Conservation (phyloP, 2,113 vertebrate genomes). For the Pelvicachromis taeniatus region DNA sequence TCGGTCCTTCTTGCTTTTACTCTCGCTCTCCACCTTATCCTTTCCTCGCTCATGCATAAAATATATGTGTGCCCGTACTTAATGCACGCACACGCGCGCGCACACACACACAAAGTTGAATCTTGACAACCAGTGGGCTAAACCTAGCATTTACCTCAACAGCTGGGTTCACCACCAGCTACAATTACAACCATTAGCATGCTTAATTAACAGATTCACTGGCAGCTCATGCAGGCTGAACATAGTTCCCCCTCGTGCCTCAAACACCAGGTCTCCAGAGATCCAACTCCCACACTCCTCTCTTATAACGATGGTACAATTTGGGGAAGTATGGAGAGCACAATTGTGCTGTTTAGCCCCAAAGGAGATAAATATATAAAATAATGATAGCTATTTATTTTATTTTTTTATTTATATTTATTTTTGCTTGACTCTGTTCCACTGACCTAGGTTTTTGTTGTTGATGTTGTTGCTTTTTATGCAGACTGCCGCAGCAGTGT, state of each 20-base stretch:
- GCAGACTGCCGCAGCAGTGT: neutral
- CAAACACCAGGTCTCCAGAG: conserved; percentile 54
- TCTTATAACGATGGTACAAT: conserved; percentile 50
- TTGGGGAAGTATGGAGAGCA: neutral
- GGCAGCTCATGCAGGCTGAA: conserved; percentile 62
- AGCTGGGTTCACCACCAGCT: conserved; percentile 73
- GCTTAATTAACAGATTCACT: conserved; percentile 77
- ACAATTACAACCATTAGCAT: conserved; percentile 76
- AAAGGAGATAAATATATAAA: conserved; percentile 7
- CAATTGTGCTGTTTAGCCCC: neutral
- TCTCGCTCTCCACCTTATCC: neutral
- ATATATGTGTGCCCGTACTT: neutral
- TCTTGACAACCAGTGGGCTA: conserved; percentile 60
- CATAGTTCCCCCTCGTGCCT: conserved; percentile 37
- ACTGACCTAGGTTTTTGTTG: neutral
- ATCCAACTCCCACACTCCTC: conserved; percentile 50
- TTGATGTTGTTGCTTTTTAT: neutral
- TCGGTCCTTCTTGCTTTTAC: neutral
- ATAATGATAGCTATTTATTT: neutral
- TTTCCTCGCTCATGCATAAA: conserved; percentile 29
- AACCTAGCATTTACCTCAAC: conserved; percentile 76
- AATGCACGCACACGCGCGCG: neutral
- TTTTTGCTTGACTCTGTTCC: neutral
- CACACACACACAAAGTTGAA: conserved; percentile 16
- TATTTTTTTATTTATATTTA: neutral